Percentiles rank a stretch among this genome's conserved stretches.
phyloP scores from a whole-genome alignment of 2,888 invertebrate genomes.

The Cetonia aurata region DNA sequence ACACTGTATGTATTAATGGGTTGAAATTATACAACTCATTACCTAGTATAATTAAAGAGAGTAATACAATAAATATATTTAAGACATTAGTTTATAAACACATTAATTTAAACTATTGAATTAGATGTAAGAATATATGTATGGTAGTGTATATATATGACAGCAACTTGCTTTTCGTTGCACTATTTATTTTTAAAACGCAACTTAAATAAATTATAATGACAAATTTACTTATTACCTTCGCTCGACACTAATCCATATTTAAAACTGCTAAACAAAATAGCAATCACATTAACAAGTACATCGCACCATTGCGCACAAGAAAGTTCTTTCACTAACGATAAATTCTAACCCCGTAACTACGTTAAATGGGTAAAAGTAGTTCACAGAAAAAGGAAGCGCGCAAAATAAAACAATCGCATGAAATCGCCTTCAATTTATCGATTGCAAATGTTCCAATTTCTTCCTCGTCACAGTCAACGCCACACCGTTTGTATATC shows the following conservation, averaged over 20 bases:
- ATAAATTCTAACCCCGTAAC: neutral
- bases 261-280: no score
- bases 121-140: no score
- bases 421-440: constrained; percentile 26
- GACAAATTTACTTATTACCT: neutral
- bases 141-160: no score
- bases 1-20: no score
- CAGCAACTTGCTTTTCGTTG: no score
- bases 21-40: no score
- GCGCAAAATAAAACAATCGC: constrained; percentile 19
- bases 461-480: constrained; percentile 3
- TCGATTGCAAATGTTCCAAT: constrained; percentile 34
- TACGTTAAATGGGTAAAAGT: neutral
- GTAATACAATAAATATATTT: no score
- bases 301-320: neutral
- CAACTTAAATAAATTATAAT: neutral
- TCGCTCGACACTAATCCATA: neutral
- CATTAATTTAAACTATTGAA: no score
- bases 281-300: neutral
- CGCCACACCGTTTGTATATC: neutral
- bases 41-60: no score
- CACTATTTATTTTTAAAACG: no score
- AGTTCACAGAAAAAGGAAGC: neutral
- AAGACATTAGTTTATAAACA: no score
- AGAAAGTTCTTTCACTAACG: neutral